phyloP scores from a whole-genome alignment of 2,797 vertebrate genomes.

The Pseudochirops corinnae region DNA sequence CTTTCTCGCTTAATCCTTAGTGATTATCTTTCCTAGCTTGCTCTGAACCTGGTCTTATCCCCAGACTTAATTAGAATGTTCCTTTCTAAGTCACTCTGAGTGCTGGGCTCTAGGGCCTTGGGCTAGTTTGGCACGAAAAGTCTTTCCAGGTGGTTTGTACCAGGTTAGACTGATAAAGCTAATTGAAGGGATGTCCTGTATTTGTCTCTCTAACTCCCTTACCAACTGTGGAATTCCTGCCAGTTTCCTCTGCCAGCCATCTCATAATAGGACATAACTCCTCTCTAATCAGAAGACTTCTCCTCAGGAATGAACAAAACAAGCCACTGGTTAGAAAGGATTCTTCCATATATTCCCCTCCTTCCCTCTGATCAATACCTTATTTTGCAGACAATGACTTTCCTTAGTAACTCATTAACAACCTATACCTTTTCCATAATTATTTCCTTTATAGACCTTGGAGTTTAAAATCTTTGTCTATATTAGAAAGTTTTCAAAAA shows the following conservation, averaged over 20 bases:
- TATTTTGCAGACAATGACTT: neutral
- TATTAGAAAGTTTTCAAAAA: neutral
- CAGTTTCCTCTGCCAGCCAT: neutral
- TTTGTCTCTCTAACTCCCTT: neutral
- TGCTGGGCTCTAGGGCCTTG: constrained; percentile 4
- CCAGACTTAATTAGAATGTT: neutral
- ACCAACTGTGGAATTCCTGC: neutral
- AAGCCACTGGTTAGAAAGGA: neutral
- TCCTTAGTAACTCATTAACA: neutral
- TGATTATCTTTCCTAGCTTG: neutral
- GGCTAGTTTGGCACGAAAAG: neutral
- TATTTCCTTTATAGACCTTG: neutral
- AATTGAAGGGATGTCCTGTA: neutral
- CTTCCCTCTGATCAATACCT: neutral
- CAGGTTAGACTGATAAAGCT: constrained; percentile 2
- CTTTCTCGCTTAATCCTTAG: neutral
- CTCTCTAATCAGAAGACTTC: neutral
- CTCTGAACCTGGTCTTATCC: neutral
- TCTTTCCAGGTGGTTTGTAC: neutral
- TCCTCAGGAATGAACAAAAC: neutral
- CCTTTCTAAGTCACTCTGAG: neutral
- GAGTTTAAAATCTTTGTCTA: neutral
- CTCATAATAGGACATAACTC: neutral
- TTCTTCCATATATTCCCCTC: neutral
- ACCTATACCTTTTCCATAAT: neutral